These are phyloP conservation scores for Rhipidura dahli DNA, from an alignment of 2,113 vertebrate species.

Conservation along the genomic window DNA sequence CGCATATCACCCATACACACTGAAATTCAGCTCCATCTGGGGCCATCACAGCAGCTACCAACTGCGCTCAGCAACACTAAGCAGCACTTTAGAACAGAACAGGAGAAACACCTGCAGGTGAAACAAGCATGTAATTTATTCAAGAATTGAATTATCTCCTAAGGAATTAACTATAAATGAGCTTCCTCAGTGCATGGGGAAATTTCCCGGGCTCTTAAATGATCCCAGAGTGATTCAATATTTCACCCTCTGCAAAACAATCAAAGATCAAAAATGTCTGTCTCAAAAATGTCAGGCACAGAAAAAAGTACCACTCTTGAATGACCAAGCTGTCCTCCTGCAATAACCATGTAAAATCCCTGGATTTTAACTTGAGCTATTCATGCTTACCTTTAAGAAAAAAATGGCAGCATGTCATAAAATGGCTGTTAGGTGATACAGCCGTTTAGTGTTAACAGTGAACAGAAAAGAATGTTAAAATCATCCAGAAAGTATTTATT, in stretches of 20 bases:
- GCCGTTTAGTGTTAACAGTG: background rate
- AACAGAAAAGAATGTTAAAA: background rate
- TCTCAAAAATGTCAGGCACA: background rate
- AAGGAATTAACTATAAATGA: background rate
- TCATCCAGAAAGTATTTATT: background rate
- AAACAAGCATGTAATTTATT: conserved; percentile 3
- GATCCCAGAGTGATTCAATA: background rate
- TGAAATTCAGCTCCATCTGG: background rate
- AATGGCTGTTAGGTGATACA: background rate
- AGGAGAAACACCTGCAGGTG: background rate
- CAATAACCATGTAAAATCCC: background rate
- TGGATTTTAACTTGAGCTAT: background rate
- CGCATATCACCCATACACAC: background rate
- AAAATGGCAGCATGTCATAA: background rate
- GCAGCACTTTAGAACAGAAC: background rate
- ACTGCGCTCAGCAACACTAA: background rate
- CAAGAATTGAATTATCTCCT: background rate
- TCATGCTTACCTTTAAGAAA: background rate
- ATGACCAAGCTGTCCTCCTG: background rate
- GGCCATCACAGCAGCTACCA: background rate
- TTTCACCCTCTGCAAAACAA: background rate
- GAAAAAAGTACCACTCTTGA: background rate
- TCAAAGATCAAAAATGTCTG: background rate
- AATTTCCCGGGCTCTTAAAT: background rate
- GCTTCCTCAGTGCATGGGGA: background rate